These are phyloP conservation scores for Rhizomys pruinosus DNA, from an alignment of 2,113 vertebrate species.

Conservation along the genomic window DNA sequence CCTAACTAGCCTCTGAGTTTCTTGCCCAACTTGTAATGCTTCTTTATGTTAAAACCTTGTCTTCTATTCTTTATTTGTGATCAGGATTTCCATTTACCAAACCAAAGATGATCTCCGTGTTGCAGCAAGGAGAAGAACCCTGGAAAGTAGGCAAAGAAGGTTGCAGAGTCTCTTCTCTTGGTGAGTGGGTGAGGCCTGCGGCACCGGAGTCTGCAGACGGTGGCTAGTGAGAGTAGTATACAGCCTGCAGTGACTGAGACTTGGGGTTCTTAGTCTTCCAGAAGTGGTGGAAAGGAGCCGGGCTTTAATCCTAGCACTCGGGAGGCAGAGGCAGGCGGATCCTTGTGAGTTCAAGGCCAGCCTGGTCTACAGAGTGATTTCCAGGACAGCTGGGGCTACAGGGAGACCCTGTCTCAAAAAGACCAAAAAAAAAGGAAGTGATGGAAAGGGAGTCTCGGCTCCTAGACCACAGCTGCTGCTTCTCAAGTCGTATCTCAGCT, in stretches of 20 bases:
- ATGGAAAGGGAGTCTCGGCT: not conserved
- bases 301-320: too few species aligned
- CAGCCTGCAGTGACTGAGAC: not conserved
- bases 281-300: not conserved
- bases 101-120: constrained; percentile 77
- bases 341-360: too few species aligned
- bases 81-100: constrained; percentile 74
- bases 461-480: not conserved
- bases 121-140: constrained; percentile 77
- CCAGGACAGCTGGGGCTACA: too few species aligned
- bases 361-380: too few species aligned
- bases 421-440: too few species aligned
- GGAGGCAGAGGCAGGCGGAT: too few species aligned
- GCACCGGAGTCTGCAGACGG: not conserved
- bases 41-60: not conserved
- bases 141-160: constrained; percentile 67
- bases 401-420: too few species aligned
- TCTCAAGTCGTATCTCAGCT: not conserved
- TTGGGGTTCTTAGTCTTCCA: not conserved
- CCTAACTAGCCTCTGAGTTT: not conserved
- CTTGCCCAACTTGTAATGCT: not conserved
- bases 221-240: not conserved
- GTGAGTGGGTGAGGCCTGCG: constrained; percentile 59
- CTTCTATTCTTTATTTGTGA: not conserved
- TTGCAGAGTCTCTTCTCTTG: not conserved